These are phyloP conservation scores for Platycnemis pennipes DNA, from an alignment of 2,888 invertebrate genomes.

Conservation along the genomic window DNA sequence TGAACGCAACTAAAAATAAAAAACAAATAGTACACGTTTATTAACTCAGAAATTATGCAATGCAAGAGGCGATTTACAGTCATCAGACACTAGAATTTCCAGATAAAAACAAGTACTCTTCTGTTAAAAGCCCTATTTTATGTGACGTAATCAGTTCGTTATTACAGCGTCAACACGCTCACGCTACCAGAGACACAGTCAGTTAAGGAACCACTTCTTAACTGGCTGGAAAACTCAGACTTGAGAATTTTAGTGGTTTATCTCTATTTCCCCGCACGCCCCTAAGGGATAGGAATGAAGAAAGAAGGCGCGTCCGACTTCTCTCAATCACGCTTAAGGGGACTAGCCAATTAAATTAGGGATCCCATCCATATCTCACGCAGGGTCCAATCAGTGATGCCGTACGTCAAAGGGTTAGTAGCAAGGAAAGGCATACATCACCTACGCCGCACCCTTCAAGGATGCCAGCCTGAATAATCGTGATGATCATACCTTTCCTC, in stretches of 20 bases:
- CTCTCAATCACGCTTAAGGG: neutral
- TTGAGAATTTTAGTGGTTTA: neutral
- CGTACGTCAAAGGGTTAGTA: slow-evolving; percentile 17
- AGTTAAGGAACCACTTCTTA: neutral
- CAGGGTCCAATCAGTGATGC: slow-evolving; percentile 23
- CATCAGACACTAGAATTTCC: no score
- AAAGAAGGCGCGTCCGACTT: neutral
- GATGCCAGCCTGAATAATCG: slow-evolving; percentile 15
- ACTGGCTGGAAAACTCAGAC: neutral
- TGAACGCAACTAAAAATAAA: no score
- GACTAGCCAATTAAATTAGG: slow-evolving; percentile 49
- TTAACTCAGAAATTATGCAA: no score
- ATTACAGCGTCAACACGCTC: no score
- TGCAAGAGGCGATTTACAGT: no score
- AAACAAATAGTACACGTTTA: no score
- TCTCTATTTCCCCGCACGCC: neutral
- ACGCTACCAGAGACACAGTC: no score
- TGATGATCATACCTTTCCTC: slow-evolving; percentile 27
- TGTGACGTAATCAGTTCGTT: no score
- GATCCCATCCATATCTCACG: slow-evolving; percentile 41
- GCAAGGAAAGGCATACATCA: neutral
- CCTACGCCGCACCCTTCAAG: slow-evolving; percentile 35
- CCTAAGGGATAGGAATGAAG: neutral
- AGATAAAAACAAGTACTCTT: no score
- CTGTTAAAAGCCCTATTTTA: no score